A percentile compares a stretch with the other conserved stretches of the same genome.
These are phyloP conservation scores for cat (Felis catus) DNA, from an alignment of 2,113 vertebrate species.

Conservation along the genomic window DNA sequence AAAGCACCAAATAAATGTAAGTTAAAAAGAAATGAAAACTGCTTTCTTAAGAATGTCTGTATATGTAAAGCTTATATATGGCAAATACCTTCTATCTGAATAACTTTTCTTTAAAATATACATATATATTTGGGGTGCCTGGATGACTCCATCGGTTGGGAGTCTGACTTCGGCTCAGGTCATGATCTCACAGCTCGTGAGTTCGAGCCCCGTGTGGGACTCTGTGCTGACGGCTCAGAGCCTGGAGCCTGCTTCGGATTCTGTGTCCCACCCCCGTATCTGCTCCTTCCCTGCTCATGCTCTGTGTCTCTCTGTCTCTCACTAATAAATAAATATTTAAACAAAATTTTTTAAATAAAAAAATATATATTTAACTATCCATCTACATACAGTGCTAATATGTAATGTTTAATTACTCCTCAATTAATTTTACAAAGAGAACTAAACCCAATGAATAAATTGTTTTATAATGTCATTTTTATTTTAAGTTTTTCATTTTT, in stretches of 20 bases:
- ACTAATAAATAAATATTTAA: too few relatives aligned
- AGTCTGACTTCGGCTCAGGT: too few relatives aligned
- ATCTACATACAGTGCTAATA: neutral
- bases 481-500: neutral
- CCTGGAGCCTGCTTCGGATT: too few relatives aligned
- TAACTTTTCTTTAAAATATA: neutral
- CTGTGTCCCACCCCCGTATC: too few relatives aligned
- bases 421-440: neutral
- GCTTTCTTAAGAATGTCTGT: neutral
- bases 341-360: too few relatives aligned
- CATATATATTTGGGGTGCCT: too few relatives aligned
- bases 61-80: neutral
- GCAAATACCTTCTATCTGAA: neutral
- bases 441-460: neutral
- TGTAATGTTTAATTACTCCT: neutral
- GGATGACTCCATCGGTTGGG: too few relatives aligned
- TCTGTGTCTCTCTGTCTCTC: too few relatives aligned
- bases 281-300: too few relatives aligned
- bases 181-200: too few relatives aligned
- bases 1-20: neutral
- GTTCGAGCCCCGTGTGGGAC: too few relatives aligned
- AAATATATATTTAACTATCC: neutral
- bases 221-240: too few relatives aligned
- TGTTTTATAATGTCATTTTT: neutral
- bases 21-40: neutral